Base-by-base conservation (phyloP, 2,888 invertebrate species). In the Microctonus aethiopoides region DNA sequence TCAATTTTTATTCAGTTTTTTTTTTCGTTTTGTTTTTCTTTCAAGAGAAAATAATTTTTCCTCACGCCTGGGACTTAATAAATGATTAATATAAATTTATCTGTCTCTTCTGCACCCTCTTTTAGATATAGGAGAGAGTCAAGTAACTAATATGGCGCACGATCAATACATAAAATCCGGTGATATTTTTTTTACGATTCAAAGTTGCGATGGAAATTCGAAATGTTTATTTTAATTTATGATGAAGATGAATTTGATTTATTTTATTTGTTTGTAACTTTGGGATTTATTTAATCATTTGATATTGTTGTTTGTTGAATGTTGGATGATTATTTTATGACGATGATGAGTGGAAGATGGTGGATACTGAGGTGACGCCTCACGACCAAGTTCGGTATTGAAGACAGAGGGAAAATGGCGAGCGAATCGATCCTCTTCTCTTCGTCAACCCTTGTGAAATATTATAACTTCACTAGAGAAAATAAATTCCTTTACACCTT, bases 331-430 rank as follows among this genome's bases (percentile, higher is more conserved):
- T 54, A 6, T 54, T 26, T 54, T 10, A 16, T 1, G 9, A 26
- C n/a, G 67, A n/a, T 20, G 59, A 67, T 64, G 26, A 2, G 61
- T 52, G 64, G 67, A 71, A 73, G 70, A 75, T 72, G 72, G 76
- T 70, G 62, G 73, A 70, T 61, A 54, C 59, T 59, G 71, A 16
- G 46, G 46, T 46, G 46, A 16, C 46, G 46, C 46, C 46, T 46
- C 46, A 46, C 46, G 16, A 46, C 7, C 20, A 16, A 70, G 64
- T 72, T 70, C 71, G 77, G 79, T 76, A 78, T 79, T 77, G 77
- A 81, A 89, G 73, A 71, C 75, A 74, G 75, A 75, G 67, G 77
- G 82, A 83, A 84, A 83, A 84, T 84, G 84, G 84, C 84, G 84
- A 81, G 68, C 81, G 79, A n/a, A 81, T 81, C 83, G 81, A 82